phyloP scores from a whole-genome alignment of 2,797 vertebrate genomes.

The Micrastur ruficollis region DNA sequence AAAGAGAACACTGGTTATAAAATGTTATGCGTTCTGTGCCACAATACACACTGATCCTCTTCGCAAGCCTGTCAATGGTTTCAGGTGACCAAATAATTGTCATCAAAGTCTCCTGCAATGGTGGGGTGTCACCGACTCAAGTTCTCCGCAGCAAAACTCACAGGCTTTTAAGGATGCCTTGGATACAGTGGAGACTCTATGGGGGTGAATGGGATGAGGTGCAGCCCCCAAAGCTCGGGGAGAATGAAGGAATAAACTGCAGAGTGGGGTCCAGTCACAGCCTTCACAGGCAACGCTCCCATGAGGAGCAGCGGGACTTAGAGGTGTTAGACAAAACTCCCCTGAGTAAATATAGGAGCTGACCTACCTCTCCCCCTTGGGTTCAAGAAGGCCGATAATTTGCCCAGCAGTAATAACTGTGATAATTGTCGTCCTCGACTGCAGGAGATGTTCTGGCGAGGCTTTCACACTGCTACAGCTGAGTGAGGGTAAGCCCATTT shows the following conservation, averaged over 20 bases:
- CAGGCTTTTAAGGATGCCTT: not conserved
- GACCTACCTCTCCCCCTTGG: not conserved
- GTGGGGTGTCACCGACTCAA: not conserved
- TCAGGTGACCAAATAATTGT: not conserved
- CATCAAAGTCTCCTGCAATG: not conserved
- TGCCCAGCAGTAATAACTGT: not conserved
- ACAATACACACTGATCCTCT: not conserved
- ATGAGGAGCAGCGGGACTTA: fast-evolving
- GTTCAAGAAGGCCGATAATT: not conserved
- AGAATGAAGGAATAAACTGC: not conserved
- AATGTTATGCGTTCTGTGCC: not conserved
- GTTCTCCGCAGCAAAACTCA: not conserved
- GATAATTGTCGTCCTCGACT: not conserved
- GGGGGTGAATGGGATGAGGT: not conserved
- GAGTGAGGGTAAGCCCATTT: not conserved
- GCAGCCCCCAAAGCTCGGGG: not conserved
- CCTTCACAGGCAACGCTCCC: fast-evolving
- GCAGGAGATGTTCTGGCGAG: not conserved
- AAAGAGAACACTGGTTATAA: not conserved
- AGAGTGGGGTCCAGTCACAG: not conserved
- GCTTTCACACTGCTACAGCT: not conserved
- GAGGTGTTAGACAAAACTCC: not conserved
- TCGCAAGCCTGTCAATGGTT: not conserved
- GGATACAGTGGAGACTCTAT: fast-evolving
- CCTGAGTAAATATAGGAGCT: not conserved